These are phyloP conservation scores for Uloborus plumipes DNA, from an alignment of 2,888 invertebrate genomes.

Conservation along the genomic window DNA sequence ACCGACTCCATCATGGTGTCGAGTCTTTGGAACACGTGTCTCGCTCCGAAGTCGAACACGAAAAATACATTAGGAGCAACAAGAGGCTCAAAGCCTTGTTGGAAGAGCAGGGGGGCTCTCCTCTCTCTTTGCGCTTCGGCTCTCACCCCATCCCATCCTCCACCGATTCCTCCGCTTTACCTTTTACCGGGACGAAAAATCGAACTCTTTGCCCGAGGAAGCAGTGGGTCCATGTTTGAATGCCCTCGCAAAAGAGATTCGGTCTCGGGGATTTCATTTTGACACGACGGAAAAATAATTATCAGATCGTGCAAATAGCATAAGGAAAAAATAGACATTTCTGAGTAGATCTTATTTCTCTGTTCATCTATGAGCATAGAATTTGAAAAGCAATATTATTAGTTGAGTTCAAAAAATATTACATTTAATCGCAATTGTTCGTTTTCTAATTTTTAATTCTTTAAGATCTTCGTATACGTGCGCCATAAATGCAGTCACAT, in stretches of 20 bases:
- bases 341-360: too few relatives aligned
- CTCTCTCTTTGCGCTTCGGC: constrained; percentile 52
- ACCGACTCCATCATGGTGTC: constrained; percentile 46
- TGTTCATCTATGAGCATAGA: too few relatives aligned
- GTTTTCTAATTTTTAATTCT: too few relatives aligned
- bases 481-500: too few relatives aligned
- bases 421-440: too few relatives aligned
- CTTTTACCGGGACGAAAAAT: constrained; percentile 49
- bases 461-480: too few relatives aligned
- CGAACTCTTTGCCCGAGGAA: constrained; percentile 30
- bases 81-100: constrained; percentile 48
- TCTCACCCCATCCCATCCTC: constrained; percentile 12
- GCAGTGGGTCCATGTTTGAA: constrained; percentile 1
- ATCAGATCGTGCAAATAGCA: too few relatives aligned
- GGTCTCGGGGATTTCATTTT: too few relatives aligned
- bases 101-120: constrained; percentile 11
- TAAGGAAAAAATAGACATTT: too few relatives aligned
- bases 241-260: not conserved
- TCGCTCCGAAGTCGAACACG: constrained; percentile 63
- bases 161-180: not conserved
- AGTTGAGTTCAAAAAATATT: too few relatives aligned
- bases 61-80: constrained; percentile 66
- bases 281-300: too few relatives aligned
- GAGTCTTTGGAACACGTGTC: constrained; percentile 62
- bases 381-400: too few relatives aligned